phyloP scores from a whole-genome alignment of 2,888 invertebrate species.

The Nomada ruficornis region DNA sequence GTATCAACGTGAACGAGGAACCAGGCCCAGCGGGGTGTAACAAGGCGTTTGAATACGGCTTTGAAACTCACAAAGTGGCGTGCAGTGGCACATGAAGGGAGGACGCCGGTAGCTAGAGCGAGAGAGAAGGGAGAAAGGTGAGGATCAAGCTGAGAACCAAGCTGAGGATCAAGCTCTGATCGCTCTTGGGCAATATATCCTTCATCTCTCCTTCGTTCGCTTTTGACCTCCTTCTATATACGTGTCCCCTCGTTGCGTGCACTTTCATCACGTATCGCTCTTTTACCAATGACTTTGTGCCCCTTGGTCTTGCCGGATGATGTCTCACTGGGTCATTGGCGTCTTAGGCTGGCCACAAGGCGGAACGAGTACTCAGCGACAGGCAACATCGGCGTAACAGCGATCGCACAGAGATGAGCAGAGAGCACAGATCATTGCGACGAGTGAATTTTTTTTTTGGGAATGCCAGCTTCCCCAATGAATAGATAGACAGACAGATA shows the following conservation, averaged over 20 bases:
- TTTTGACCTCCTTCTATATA: conserved; percentile 1
- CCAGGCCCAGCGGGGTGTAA: conserved; percentile 25
- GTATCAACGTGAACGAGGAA: conserved; percentile 38
- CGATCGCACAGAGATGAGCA: conserved; percentile 67
- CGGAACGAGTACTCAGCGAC: conserved; percentile 68
- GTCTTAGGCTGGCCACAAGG: conserved; percentile 60
- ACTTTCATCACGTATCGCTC: neutral
- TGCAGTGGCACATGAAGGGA: conserved; percentile 29
- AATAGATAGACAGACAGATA: conserved; percentile 61
- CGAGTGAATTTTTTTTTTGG: conserved; percentile 48
- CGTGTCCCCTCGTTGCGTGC: neutral
- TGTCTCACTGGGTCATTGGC: conserved; percentile 37
- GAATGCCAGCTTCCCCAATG: conserved; percentile 51
- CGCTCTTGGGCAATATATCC: conserved; percentile 4
- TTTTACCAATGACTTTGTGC: conserved; percentile 20
- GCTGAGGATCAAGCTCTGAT: no score
- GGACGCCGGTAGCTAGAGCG: conserved; percentile 18
- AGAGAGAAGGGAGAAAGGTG: conserved; percentile 19
- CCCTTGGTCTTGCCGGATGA: conserved; percentile 22
- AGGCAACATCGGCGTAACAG: conserved; percentile 68
- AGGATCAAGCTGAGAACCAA: neutral
- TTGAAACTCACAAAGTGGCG: conserved; percentile 28
- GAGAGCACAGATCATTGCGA: conserved; percentile 60
- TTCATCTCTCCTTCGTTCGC: conserved; percentile 17
- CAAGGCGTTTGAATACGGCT: neutral